Evolutionary conservation across 2,797 vertebrate species (phyloP).

Genomic region (Pangasius djambal): DNA sequence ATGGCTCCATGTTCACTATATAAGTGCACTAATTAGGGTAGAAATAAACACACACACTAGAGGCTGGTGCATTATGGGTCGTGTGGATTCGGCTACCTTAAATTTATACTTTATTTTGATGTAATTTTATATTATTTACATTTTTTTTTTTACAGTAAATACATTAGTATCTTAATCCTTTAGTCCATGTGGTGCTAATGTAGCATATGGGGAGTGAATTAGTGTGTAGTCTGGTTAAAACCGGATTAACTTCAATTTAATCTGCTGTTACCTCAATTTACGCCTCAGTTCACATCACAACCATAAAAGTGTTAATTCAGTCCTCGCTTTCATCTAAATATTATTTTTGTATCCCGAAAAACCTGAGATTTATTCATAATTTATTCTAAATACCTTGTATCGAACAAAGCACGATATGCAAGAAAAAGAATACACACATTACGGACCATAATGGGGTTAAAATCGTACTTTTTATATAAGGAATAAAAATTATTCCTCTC

Average conservation of each 20-base stretch:
- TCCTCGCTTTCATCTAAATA: no score
- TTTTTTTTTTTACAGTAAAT: not conserved
- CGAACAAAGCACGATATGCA: no score
- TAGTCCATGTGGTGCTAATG: slow-evolving; percentile 46
- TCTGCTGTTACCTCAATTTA: not conserved
- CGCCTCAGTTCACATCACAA: not conserved
- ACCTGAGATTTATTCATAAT: no score
- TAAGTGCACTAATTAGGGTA: not conserved
- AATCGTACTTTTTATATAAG: no score
- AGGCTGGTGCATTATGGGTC: not conserved
- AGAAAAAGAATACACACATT: no score
- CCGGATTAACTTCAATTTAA: slow-evolving; percentile 68
- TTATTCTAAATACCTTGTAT: no score
- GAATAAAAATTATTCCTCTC: no score
- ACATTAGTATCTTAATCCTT: not conserved
- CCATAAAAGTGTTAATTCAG: not conserved
- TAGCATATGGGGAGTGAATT: slow-evolving; percentile 71
- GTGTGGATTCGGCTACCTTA: not conserved
- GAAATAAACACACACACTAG: not conserved
- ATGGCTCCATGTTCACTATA: not conserved
- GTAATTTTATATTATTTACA: no score
- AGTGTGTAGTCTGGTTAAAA: slow-evolving; percentile 61
- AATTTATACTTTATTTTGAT: not conserved
- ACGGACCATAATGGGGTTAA: no score
- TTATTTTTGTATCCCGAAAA: no score